phyloP scores from a whole-genome alignment of 1,140 invertebrate genomes.

The Apis cerana region DNA sequence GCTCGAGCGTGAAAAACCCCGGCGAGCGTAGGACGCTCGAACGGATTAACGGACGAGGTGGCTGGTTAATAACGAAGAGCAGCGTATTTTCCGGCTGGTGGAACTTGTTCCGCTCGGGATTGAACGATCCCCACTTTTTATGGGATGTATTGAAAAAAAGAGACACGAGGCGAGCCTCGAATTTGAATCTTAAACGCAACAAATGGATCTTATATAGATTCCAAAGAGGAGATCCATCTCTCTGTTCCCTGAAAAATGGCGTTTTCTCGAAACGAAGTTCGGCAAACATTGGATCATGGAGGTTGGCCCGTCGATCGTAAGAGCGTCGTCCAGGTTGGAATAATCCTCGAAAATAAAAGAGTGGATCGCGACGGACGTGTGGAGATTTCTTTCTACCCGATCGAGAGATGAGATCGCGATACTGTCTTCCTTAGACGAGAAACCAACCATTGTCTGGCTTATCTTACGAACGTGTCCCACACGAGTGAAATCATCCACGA shows the following conservation, averaged over 20 bases:
- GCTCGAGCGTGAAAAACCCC: constrained; percentile 39
- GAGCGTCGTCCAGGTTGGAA: neutral
- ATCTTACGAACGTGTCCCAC: constrained; percentile 62
- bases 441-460: constrained; percentile 61
- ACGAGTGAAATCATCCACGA: constrained; percentile 65
- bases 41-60: constrained; percentile 46
- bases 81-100: neutral
- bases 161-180: neutral
- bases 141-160: too few species aligned
- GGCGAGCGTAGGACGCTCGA: constrained; percentile 38
- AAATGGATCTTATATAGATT: too few species aligned
- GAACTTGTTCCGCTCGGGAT: neutral
- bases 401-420: constrained; percentile 64
- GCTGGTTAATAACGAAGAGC: neutral
- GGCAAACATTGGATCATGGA: too few species aligned
- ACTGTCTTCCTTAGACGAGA: constrained; percentile 60
- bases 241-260: too few species aligned
- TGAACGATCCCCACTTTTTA: neutral
- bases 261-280: too few species aligned
- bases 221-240: too few species aligned
- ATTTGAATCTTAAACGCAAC: neutral
- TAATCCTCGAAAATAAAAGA: constrained; percentile 42
- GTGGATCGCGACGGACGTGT: neutral
- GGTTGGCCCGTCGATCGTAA: neutral
- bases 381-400: constrained; percentile 38